Conservation (phyloP, 1,140 invertebrate species). For the Condylostylus longicornis region DNA sequence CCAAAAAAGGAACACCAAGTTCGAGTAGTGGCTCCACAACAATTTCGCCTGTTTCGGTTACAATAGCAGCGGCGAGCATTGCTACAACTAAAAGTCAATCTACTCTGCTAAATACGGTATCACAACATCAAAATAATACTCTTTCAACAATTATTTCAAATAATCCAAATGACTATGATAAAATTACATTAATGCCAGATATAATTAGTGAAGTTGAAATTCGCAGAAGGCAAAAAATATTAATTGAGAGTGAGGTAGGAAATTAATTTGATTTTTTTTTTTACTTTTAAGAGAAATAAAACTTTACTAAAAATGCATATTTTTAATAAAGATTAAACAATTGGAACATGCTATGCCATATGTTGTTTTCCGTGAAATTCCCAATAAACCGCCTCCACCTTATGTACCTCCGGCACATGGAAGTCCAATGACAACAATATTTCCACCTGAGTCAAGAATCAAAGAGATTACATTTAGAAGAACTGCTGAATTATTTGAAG, state of each 20-base stretch:
- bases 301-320: too few species aligned
- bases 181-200: slow-evolving; percentile 10
- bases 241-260: slow-evolving; percentile 10
- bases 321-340: too few species aligned
- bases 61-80: not conserved
- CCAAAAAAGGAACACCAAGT: too few species aligned
- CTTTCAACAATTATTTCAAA: too few species aligned
- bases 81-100: not conserved
- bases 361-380: slow-evolving; percentile 14
- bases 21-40: not conserved
- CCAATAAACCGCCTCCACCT: slow-evolving; percentile 18
- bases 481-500: slow-evolving; percentile 12
- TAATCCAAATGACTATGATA: not conserved
- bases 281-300: too few species aligned
- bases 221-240: slow-evolving; percentile 9
- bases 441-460: slow-evolving; percentile 15
- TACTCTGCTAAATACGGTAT: not conserved
- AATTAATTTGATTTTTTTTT: not conserved
- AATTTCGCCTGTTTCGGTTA: not conserved
- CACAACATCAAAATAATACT: not conserved
- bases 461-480: slow-evolving; percentile 14
- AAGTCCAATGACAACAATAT: slow-evolving; percentile 17
- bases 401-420: slow-evolving; percentile 16
- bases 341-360: too few species aligned
- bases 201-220: slow-evolving; percentile 13